Percentiles rank a stretch among this genome's conserved stretches.
Evolutionary conservation across 2,113 vertebrate genomes (phyloP).

Genomic region (Myiozetetes cayanensis): DNA sequence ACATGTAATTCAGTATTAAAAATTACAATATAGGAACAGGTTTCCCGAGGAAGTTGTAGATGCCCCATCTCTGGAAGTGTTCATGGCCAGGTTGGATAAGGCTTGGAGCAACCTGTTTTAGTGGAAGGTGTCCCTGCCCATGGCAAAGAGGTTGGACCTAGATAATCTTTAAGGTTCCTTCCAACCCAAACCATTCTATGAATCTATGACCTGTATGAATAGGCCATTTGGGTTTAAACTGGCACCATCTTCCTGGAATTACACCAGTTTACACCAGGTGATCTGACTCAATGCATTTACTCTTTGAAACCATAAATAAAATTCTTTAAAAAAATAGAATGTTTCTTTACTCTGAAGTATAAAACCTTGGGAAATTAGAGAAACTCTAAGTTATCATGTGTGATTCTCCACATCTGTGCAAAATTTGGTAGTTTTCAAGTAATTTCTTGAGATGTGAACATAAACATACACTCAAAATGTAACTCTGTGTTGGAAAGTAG

Average conservation of each 20-base stretch:
- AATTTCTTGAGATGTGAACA: neutral
- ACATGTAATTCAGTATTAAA: neutral
- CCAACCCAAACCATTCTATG: neutral
- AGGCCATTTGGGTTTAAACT: neutral
- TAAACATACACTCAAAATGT: neutral
- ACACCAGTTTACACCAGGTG: neutral
- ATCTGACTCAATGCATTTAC: neutral
- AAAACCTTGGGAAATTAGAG: neutral
- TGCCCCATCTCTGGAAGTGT: neutral
- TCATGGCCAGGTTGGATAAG: neutral
- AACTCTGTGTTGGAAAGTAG: neutral
- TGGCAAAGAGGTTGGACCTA: neutral
- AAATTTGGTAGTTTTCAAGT: neutral
- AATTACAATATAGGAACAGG: neutral
- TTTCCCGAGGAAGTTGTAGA: neutral
- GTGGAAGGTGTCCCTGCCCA: neutral
- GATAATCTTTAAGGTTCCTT: neutral
- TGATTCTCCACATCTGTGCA: neutral
- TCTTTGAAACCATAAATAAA: neutral
- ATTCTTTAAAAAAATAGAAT: neutral
- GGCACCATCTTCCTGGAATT: neutral
- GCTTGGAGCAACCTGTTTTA: neutral
- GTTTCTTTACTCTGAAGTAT: neutral
- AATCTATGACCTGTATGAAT: neutral
- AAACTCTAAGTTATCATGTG: neutral